Evolutionary conservation across 2,113 vertebrate species (phyloP).

Genomic region (Castor canadensis): DNA sequence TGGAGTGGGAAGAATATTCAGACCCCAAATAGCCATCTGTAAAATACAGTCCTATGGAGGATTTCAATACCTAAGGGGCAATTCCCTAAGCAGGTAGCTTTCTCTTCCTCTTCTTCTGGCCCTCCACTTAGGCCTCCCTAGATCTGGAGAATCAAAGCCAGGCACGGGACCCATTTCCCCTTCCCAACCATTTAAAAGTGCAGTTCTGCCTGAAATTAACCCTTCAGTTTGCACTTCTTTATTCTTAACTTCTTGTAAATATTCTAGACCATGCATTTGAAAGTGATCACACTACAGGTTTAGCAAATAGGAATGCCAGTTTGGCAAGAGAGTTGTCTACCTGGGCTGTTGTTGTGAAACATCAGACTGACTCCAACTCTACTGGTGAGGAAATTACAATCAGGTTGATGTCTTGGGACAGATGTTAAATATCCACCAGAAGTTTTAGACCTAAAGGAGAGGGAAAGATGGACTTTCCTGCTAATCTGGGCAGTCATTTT

Average conservation of each 20-base stretch:
- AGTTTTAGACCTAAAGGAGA: background rate
- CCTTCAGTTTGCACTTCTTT: background rate
- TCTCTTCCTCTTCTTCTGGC: background rate
- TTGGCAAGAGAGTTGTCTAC: background rate
- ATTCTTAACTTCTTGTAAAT: background rate
- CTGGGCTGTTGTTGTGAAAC: background rate
- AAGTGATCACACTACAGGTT: background rate
- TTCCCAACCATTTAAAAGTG: background rate
- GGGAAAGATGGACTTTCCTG: background rate
- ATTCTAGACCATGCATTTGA: background rate
- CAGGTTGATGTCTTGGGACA: background rate
- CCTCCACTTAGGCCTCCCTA: background rate
- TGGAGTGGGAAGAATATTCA: background rate
- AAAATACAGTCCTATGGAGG: background rate
- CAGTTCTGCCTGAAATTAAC: background rate
- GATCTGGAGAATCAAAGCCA: background rate
- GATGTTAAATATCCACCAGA: background rate
- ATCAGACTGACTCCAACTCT: background rate
- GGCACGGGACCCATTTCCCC: background rate
- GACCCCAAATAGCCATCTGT: slow-evolving; percentile 26
- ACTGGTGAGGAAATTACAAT: background rate
- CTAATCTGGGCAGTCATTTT: background rate
- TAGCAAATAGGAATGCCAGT: background rate
- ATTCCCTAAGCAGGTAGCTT: background rate
- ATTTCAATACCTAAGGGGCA: background rate